Evolutionary conservation across 2,797 vertebrate genomes (phyloP).

Genomic region (Oreonectes daqikongensis): DNA sequence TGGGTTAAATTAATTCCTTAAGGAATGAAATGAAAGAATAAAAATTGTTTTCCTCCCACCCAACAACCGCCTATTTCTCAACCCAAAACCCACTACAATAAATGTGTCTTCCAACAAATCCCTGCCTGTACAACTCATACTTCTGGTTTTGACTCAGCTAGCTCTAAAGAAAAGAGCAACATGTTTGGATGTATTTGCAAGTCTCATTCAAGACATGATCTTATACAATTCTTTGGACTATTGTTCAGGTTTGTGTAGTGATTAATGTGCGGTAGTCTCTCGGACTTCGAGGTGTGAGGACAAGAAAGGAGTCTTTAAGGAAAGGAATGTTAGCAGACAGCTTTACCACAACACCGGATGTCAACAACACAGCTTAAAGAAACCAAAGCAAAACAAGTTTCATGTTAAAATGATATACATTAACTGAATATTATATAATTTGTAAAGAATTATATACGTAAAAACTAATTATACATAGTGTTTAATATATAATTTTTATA

Average conservation of each 20-base stretch:
- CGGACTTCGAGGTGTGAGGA: neutral
- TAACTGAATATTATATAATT: no score
- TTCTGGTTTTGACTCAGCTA: constrained; percentile 2
- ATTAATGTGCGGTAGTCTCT: constrained; percentile 13
- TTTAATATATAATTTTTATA: no score
- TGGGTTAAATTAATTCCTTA: neutral
- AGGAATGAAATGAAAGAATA: neutral
- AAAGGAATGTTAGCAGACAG: constrained; percentile 33
- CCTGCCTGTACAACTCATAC: neutral
- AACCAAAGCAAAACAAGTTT: no score
- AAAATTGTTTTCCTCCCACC: neutral
- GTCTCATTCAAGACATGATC: constrained; percentile 13
- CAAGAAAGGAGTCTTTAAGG: constrained; percentile 18
- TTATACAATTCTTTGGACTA: neutral
- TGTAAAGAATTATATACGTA: no score
- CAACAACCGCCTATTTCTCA: neutral
- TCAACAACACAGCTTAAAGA: constrained; percentile 39
- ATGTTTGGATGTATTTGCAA: constrained; percentile 25
- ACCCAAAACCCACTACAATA: neutral
- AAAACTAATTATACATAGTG: no score
- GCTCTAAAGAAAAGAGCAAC: constrained; percentile 13
- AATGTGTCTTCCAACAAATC: constrained; percentile 1
- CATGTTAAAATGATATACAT: no score
- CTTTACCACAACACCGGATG: constrained; percentile 45
- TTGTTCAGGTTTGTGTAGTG: constrained; percentile 20